phyloP scores from a whole-genome alignment of 2,797 vertebrate genomes.

The Enoplosus armatus region DNA sequence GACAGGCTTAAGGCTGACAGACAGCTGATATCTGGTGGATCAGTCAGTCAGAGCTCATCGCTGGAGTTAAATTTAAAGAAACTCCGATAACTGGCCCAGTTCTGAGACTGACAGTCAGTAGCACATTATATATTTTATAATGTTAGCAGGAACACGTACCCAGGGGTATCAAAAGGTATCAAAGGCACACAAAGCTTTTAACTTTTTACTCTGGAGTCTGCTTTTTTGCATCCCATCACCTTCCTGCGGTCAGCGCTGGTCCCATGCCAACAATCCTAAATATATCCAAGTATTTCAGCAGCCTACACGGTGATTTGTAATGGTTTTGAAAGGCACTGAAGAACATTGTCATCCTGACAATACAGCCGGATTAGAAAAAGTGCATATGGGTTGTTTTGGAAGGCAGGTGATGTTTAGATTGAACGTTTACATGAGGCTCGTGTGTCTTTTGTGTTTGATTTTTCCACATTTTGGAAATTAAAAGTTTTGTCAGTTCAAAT shows the following conservation, averaged over 20 bases:
- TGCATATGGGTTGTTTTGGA: neutral
- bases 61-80: slow-evolving; percentile 5
- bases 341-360: neutral
- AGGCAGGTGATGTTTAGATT: too few species aligned
- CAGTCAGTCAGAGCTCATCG: slow-evolving; percentile 16
- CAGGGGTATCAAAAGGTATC: too few species aligned
- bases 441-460: too few species aligned
- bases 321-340: neutral
- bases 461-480: neutral
- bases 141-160: neutral
- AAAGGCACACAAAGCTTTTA: neutral
- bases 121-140: too few species aligned
- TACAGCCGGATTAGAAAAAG: too few species aligned
- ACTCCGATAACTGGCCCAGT: neutral
- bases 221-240: neutral
- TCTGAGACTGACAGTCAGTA: neutral
- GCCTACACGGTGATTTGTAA: neutral
- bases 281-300: neutral
- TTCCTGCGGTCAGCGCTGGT: neutral
- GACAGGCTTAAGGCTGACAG: slow-evolving; percentile 25
- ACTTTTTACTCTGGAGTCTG: neutral
- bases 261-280: neutral
- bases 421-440: too few species aligned
- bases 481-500: neutral
- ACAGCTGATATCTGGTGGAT: slow-evolving; percentile 27